phyloP scores from a whole-genome alignment of 1,140 invertebrate species.

The Drosophila albomicans region DNA sequence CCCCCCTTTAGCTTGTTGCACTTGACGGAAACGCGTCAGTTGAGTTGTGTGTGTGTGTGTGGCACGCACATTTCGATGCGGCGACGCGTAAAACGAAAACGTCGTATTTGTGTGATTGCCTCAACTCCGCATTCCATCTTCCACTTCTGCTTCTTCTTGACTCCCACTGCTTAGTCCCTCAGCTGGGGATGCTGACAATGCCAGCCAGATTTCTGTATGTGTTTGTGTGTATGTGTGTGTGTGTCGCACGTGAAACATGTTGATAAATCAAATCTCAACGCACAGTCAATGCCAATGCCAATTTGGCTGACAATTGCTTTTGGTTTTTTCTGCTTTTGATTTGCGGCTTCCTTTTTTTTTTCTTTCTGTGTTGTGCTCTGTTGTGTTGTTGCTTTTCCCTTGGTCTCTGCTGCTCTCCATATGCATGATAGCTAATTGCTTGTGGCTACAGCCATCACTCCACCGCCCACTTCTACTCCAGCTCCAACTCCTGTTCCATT shows the following conservation, averaged over 20 bases:
- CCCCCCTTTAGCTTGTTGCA: constrained; percentile 68
- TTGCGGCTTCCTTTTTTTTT: constrained; percentile 26
- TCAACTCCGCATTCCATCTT: neutral
- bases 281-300: constrained; percentile 80
- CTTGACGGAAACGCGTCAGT: constrained; percentile 81
- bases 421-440: constrained; percentile 69
- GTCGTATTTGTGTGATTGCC: constrained; percentile 71
- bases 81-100: constrained; percentile 75
- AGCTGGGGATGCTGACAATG: constrained; percentile 67
- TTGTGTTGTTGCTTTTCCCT: neutral
- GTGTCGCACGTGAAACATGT: constrained; percentile 71
- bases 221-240: too few relatives aligned
- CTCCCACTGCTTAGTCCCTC: constrained; percentile 46
- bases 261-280: constrained; percentile 81
- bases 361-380: neutral
- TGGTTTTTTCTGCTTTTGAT: constrained; percentile 41
- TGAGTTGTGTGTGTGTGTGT: constrained; percentile 40
- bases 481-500: constrained; percentile 15
- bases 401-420: constrained; percentile 6
- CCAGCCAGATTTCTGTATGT: constrained; percentile 38
- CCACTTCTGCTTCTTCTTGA: neutral
- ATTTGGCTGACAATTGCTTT: constrained; percentile 79
- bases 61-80: constrained; percentile 76
- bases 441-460: constrained; percentile 40
- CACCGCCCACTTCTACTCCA: neutral